A percentile compares a stretch with the other conserved stretches of the same genome.
These are phyloP conservation scores for Rutilus rutilus DNA, from an alignment of 2,113 vertebrate species.

Conservation along the genomic window DNA sequence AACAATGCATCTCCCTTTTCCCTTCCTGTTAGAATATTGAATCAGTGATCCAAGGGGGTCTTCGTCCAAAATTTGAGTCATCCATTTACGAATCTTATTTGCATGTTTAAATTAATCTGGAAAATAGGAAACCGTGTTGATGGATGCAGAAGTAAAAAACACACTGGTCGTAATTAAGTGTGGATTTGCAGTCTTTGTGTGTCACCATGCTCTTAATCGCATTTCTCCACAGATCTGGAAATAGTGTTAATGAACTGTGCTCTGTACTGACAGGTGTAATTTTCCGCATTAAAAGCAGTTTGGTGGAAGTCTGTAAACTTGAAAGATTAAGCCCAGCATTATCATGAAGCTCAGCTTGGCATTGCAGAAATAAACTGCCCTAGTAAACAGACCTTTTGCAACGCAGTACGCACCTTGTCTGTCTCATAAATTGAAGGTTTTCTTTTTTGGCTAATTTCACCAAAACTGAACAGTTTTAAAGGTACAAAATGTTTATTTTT, in stretches of 20 bases:
- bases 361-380: constrained; percentile 13
- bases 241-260: constrained; percentile 79
- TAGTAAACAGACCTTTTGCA: constrained; percentile 32
- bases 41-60: constrained; percentile 57
- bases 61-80: constrained; percentile 61
- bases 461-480: too few species aligned
- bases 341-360: constrained; percentile 60
- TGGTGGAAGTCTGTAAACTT: constrained; percentile 59
- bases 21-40: constrained; percentile 62
- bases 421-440: not conserved
- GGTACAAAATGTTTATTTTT: not conserved
- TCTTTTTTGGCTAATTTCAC: not conserved
- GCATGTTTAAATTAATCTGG: constrained; percentile 73
- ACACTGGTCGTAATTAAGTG: constrained; percentile 78
- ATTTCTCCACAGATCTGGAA: constrained; percentile 75
- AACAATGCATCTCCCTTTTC: constrained; percentile 20
- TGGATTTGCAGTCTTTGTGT: constrained; percentile 71
- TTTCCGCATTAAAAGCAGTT: constrained; percentile 79
- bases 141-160: constrained; percentile 61
- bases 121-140: constrained; percentile 67
- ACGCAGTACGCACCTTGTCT: not conserved
- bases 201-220: constrained; percentile 69
- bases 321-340: constrained; percentile 64
- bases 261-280: constrained; percentile 85
- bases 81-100: constrained; percentile 70